A percentile compares a stretch with the other conserved stretches of the same genome.
Evolutionary conservation across 1,140 invertebrate species (phyloP).

Genomic region (Drosophila melanogaster): DNA sequence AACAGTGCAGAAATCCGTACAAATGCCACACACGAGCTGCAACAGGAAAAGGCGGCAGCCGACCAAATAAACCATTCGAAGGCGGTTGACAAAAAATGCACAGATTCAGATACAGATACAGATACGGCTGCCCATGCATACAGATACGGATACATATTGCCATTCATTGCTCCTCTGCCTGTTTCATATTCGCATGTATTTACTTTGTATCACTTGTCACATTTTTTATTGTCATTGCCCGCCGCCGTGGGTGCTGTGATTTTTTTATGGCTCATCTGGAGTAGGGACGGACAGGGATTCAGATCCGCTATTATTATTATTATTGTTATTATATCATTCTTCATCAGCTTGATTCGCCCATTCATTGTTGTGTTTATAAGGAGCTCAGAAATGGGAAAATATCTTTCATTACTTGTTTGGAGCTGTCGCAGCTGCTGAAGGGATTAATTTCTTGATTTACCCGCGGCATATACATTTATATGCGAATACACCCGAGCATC

Average conservation of each 20-base stretch:
- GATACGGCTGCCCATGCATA: conserved; percentile 31
- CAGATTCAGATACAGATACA: conserved; percentile 39
- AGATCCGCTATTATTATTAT: conserved; percentile 55
- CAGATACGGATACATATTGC: conserved; percentile 46
- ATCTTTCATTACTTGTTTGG: conserved; percentile 78
- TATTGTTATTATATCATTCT: conserved; percentile 82
- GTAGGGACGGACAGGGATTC: conserved; percentile 4
- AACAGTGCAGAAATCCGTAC: conserved; percentile 15
- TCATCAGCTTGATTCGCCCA: conserved; percentile 79
- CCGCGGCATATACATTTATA: conserved; percentile 43
- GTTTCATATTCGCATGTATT: conserved; percentile 79
- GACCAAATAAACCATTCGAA: conserved; percentile 30
- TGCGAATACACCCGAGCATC: neutral
- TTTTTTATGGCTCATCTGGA: conserved; percentile 76
- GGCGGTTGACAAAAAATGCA: conserved; percentile 2
- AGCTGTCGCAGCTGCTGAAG: conserved; percentile 76
- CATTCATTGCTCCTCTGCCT: conserved; percentile 61
- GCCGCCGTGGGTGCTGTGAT: conserved; percentile 59
- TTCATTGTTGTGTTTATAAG: conserved; percentile 79
- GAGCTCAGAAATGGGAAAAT: conserved; percentile 48
- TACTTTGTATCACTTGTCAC: conserved; percentile 83
- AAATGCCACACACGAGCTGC: conserved; percentile 54
- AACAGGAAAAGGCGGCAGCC: conserved; percentile 21
- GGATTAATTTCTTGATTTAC: conserved; percentile 84
- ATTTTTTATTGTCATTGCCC: conserved; percentile 71